Conservation (phyloP, 2,888 invertebrate genomes). For the Netelia melanura region DNA sequence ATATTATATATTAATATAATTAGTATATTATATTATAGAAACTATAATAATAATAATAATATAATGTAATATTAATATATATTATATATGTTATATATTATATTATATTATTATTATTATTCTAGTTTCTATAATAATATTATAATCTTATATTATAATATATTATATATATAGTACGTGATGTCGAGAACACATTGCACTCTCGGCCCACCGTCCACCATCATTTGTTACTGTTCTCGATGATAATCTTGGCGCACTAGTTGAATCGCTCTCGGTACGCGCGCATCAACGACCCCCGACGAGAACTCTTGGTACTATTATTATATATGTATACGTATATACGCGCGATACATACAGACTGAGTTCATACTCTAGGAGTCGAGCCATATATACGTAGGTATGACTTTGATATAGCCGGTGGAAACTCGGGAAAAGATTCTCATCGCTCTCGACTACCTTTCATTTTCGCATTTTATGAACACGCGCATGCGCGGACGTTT, state of each 20-base stretch:
- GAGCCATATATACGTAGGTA: not conserved
- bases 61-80: no score
- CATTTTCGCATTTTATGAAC: constrained; percentile 9
- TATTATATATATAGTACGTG: constrained; percentile 30
- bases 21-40: no score
- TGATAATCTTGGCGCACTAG: constrained; percentile 68
- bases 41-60: no score
- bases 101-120: no score
- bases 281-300: constrained; percentile 61
- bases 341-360: constrained; percentile 4
- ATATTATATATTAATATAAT: no score
- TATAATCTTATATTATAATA: not conserved
- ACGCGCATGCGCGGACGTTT: not conserved
- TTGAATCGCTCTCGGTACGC: constrained; percentile 55
- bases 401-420: not conserved
- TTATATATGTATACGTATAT: constrained; percentile 29
- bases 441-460: constrained; percentile 37
- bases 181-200: constrained; percentile 51
- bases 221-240: constrained; percentile 68
- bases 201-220: constrained; percentile 49
- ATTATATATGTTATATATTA: no score
- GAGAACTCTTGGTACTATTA: constrained; percentile 44
- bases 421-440: constrained; percentile 16
- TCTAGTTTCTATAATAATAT: no score
- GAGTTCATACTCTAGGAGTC: not conserved